A percentile compares a stretch with the other conserved stretches of the same genome.
Evolutionary conservation across 2,797 vertebrate genomes (phyloP).

Genomic region (Hydrolagus colliei): DNA sequence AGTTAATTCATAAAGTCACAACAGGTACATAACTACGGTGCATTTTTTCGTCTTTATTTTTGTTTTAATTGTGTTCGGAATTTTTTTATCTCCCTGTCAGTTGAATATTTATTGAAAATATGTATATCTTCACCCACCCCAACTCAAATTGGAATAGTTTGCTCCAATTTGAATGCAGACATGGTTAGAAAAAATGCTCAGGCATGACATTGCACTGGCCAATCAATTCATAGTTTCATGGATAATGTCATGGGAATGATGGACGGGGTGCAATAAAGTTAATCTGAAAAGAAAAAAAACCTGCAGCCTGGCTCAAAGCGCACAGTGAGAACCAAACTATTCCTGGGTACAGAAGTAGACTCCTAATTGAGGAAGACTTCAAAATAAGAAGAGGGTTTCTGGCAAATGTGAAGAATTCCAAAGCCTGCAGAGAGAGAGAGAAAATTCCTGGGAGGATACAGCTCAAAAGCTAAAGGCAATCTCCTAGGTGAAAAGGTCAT

Average conservation of each 20-base stretch:
- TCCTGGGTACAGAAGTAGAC: background rate
- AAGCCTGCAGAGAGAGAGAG: slow-evolving; percentile 2
- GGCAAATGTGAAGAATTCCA: background rate
- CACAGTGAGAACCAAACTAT: background rate
- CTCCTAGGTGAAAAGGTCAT: slow-evolving; percentile 1
- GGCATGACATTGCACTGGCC: background rate
- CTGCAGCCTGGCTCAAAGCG: background rate
- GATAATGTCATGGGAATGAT: background rate
- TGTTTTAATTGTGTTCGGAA: too few relatives aligned
- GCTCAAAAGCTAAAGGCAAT: background rate
- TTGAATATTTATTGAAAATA: too few relatives aligned
- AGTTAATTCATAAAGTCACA: too few relatives aligned
- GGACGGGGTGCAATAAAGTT: background rate
- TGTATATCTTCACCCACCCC: too few relatives aligned
- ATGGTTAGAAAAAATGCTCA: too few relatives aligned
- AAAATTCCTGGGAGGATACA: slow-evolving; percentile 2
- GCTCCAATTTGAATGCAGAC: background rate
- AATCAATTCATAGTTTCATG: background rate
- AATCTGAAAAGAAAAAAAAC: background rate
- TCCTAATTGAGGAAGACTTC: background rate
- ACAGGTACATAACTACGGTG: too few relatives aligned
- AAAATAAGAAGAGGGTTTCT: background rate
- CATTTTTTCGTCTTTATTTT: background rate
- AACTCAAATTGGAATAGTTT: background rate
- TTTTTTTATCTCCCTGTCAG: too few relatives aligned